Evolutionary conservation across 2,797 vertebrate species (phyloP), one percentile per base, ranked within the genome.

Genomic region (Halcyon chelicuti): DNA sequence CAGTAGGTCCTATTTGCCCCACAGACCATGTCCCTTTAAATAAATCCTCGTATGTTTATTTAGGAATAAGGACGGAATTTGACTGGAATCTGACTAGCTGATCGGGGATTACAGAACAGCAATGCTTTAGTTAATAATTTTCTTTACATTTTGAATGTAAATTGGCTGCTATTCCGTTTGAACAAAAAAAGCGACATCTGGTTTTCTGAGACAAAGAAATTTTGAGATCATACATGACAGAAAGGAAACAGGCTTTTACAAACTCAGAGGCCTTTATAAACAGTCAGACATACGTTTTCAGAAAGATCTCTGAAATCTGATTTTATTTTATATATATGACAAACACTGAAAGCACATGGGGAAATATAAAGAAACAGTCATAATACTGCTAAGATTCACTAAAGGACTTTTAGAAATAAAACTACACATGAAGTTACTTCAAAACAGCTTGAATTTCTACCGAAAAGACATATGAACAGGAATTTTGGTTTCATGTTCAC

Each of bases 141-240:
- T 72, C 51, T 95, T 93, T 86, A 76, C 20, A 51, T 77, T 86
- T 94, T 6, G 21, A 87, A 42, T 39, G 29, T 90, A 51, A 94
- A 90, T 42, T 77, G 49, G 31, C 40, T 73, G 78, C 51, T 86
- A 40, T 76, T 96, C n/a, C 31, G 29, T 63, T 72, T 62, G 81
- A 61, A 55, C 5, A 67, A 88, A 86, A 95, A 75, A 76, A 28
- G 25, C 0, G 3, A 46, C 37, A 87, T n/a, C 71, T 60, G 22
- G 25, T 77, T 94, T 94, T 57, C 15, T 65, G 70, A 96, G 10
- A 82, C 21, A 58, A 75, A 71, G 60, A 61, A 82, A 60, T 44
- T 63, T 73, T 82, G 75, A 91, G 79, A 88, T 77, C 33, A 49
- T 71, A 33, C 5, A 19, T 80, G 40, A 52, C 76, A 78, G 78